These are phyloP conservation scores for Steromphala cineraria DNA, from an alignment of 2,888 invertebrate species.

Conservation along the genomic window DNA sequence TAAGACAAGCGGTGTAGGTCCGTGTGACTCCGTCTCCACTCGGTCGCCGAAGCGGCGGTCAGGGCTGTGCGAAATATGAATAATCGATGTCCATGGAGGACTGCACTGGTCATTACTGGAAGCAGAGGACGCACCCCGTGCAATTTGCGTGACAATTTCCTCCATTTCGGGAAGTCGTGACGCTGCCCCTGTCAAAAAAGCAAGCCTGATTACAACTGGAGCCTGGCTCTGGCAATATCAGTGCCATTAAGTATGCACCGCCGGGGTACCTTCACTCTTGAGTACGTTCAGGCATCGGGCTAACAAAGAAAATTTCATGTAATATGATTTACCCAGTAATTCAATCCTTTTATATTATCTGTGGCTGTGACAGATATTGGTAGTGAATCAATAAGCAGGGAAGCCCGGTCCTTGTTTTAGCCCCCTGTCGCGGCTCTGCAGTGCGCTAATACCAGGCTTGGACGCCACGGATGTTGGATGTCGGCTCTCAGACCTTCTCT, in stretches of 20 bases:
- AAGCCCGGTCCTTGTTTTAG: background rate
- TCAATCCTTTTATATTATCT: constrained; percentile 8
- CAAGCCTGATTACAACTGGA: background rate
- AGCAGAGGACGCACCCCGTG: background rate
- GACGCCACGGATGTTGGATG: background rate
- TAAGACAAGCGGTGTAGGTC: too few relatives aligned
- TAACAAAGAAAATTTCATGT: constrained; percentile 3
- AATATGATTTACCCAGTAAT: constrained; percentile 1
- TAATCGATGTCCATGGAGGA: background rate
- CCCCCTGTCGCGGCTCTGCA: background rate
- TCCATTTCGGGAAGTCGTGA: background rate
- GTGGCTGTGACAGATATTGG: constrained; percentile 8
- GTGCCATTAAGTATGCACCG: background rate
- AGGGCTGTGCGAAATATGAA: background rate
- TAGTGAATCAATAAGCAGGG: background rate
- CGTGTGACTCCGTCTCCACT: background rate
- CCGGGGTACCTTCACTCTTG: background rate
- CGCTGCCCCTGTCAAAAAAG: constrained; percentile 1
- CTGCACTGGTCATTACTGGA: background rate
- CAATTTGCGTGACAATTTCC: constrained; percentile 10
- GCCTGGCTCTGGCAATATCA: background rate
- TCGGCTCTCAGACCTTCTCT: background rate
- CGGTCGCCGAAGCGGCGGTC: background rate
- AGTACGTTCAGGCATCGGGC: background rate
- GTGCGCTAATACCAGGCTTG: background rate